phyloP scores from a whole-genome alignment of 2,113 vertebrate species.

The Cromileptes altivelis region DNA sequence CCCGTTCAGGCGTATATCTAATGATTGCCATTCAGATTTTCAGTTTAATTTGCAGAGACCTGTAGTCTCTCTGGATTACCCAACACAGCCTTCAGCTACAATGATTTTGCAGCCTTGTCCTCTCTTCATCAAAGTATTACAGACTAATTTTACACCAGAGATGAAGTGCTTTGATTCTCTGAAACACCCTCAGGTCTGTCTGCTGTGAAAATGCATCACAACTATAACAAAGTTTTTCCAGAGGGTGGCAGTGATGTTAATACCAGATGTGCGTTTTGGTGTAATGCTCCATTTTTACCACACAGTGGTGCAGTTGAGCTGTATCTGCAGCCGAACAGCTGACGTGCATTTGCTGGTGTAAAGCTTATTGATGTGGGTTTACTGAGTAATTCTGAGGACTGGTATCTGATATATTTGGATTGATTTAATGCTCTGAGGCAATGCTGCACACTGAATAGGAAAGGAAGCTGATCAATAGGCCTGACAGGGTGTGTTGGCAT shows the following conservation, averaged over 20 bases:
- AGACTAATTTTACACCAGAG: neutral
- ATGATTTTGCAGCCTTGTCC: neutral
- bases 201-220: neutral
- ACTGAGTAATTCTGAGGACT: neutral
- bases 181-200: neutral
- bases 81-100: neutral
- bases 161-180: neutral
- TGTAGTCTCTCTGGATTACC: neutral
- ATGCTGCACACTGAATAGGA: neutral
- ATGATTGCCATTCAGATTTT: neutral
- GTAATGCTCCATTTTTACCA: constrained; percentile 14
- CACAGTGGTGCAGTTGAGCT: neutral
- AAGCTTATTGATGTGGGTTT: neutral
- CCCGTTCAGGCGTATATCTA: neutral
- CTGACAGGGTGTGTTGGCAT: neutral
- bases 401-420: neutral
- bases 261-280: neutral
- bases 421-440: neutral
- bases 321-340: neutral
- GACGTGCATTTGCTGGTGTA: no score
- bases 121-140: constrained; percentile 6
- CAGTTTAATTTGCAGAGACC: neutral
- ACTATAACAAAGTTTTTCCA: constrained; percentile 5
- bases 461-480: neutral
- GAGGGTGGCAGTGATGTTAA: constrained; percentile 11